A percentile compares a stretch with the other conserved stretches of the same genome.
Evolutionary conservation across 2,797 vertebrate genomes (phyloP).

Genomic region (Valencia hispanica): DNA sequence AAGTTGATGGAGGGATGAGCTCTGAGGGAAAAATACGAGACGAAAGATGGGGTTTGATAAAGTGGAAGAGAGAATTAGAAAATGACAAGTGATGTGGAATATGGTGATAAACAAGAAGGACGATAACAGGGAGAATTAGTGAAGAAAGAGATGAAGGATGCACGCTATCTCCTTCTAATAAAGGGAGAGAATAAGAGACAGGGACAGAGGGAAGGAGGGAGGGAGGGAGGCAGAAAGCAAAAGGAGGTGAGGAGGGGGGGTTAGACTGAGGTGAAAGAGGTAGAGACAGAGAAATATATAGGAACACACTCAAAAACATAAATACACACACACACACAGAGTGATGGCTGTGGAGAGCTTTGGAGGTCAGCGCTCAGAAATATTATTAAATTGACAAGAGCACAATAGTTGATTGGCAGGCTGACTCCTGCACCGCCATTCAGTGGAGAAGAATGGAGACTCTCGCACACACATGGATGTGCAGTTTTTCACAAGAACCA

Average conservation of each 20-base stretch:
- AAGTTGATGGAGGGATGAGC: constrained; percentile 58
- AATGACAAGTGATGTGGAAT: constrained; percentile 52
- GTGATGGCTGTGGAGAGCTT: constrained; percentile 47
- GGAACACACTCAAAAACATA: constrained; percentile 53
- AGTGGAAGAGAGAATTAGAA: constrained; percentile 37
- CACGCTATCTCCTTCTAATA: constrained; percentile 82
- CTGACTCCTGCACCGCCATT: constrained; percentile 72
- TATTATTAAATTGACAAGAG: constrained; percentile 82
- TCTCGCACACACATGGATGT: constrained; percentile 45
- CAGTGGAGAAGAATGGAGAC: constrained; percentile 66
- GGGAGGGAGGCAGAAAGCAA: constrained; percentile 47
- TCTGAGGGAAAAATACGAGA: constrained; percentile 32
- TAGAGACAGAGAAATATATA: constrained; percentile 72
- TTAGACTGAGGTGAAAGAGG: constrained; percentile 70
- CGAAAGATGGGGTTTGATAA: constrained; percentile 36
- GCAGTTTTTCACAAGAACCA: constrained; percentile 58
- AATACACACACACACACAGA: constrained; percentile 32
- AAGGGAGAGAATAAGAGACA: constrained; percentile 76
- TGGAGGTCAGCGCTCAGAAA: constrained; percentile 76
- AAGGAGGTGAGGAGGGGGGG: constrained; percentile 39
- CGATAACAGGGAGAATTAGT: constrained; percentile 80
- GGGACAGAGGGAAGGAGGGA: constrained; percentile 54
- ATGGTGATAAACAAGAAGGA: constrained; percentile 47
- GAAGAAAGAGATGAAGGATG: constrained; percentile 81
- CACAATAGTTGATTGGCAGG: constrained; percentile 80